phyloP scores from a whole-genome alignment of 2,888 invertebrate species.

The Troilus luridus region DNA sequence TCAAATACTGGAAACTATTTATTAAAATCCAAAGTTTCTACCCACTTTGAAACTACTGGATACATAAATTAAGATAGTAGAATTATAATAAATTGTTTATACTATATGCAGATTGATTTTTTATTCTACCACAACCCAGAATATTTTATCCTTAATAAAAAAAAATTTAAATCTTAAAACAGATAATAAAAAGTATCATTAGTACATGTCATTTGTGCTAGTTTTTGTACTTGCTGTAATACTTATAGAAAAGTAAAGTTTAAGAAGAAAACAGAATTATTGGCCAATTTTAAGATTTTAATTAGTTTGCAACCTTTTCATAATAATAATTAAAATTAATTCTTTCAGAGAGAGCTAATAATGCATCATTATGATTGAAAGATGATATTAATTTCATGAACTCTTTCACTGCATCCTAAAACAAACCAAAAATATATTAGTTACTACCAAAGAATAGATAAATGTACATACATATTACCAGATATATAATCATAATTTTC shows the following conservation, averaged over 20 bases:
- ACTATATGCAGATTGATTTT: too few relatives aligned
- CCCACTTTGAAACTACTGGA: too few relatives aligned
- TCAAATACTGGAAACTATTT: too few relatives aligned
- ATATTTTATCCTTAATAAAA: too few relatives aligned
- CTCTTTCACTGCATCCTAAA: slow-evolving; percentile 56
- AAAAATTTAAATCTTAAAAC: too few relatives aligned
- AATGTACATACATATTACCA: neutral
- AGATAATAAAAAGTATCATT: neutral
- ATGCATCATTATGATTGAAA: slow-evolving; percentile 57
- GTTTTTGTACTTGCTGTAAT: neutral
- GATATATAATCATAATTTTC: too few relatives aligned
- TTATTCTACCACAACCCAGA: too few relatives aligned
- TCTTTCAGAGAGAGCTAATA: slow-evolving; percentile 59
- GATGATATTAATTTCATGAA: slow-evolving; percentile 57
- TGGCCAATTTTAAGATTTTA: neutral
- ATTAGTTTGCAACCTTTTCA: neutral
- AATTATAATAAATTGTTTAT: too few relatives aligned
- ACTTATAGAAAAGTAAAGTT: neutral
- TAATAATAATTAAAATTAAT: slow-evolving; percentile 61
- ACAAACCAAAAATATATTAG: neutral
- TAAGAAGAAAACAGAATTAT: neutral
- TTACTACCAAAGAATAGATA: neutral
- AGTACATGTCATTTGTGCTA: neutral
- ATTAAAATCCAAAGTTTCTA: too few relatives aligned
- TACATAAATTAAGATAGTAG: too few relatives aligned